phyloP scores from a whole-genome alignment of 2,888 invertebrate species.

The Sthenelais limicola region DNA sequence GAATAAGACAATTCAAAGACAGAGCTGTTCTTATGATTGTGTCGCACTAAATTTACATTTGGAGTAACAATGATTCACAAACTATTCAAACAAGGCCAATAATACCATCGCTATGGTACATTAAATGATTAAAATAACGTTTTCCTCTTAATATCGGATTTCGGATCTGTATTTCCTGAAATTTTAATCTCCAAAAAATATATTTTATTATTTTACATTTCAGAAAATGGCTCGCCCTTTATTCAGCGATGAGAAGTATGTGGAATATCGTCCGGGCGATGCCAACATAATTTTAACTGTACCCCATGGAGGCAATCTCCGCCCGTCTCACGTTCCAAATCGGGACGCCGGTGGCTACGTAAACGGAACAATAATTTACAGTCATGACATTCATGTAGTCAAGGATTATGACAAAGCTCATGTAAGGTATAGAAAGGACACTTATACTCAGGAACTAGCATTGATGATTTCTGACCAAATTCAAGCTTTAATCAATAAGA shows the following conservation, averaged over 20 bases:
- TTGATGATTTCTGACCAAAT: constrained; percentile 34
- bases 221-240: background rate
- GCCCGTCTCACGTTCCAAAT: constrained; percentile 43
- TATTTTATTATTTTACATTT: too few relatives aligned
- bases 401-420: background rate
- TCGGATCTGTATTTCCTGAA: too few relatives aligned
- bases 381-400: constrained; percentile 5
- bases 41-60: too few relatives aligned
- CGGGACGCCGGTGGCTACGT: constrained; percentile 38
- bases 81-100: too few relatives aligned
- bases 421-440: constrained; percentile 40
- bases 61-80: too few relatives aligned
- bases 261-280: constrained; percentile 45
- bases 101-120: too few relatives aligned
- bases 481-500: constrained; percentile 29
- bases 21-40: too few relatives aligned
- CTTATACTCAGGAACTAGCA: constrained; percentile 38
- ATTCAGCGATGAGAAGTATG: constrained; percentile 35
- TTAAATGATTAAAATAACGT: too few relatives aligned
- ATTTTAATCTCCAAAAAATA: too few relatives aligned
- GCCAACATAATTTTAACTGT: constrained; percentile 47
- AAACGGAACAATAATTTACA: constrained; percentile 20
- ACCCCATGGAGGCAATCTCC: constrained; percentile 48
- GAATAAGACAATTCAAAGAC: too few relatives aligned
- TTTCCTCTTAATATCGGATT: too few relatives aligned